A percentile compares a stretch with the other conserved stretches of the same genome.
These are phyloP conservation scores for Calidris pugnax DNA, from an alignment of 2,113 vertebrate genomes.

Conservation along the genomic window DNA sequence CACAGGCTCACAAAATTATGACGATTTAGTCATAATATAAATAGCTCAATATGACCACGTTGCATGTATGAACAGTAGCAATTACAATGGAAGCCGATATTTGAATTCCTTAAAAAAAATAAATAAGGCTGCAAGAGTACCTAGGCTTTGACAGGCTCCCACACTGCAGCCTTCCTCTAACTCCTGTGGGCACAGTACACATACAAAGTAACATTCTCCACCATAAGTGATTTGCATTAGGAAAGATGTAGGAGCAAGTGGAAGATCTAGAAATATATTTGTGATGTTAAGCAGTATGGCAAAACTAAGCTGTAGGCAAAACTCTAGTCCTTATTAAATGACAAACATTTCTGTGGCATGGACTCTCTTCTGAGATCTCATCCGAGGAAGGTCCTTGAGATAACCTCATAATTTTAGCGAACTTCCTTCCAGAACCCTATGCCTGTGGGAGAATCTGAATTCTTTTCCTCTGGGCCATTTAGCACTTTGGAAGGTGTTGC, in stretches of 20 bases:
- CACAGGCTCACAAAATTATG: neutral
- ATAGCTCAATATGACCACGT: neutral
- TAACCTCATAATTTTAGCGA: neutral
- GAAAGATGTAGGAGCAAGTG: neutral
- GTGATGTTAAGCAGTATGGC: neutral
- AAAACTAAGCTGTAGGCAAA: neutral
- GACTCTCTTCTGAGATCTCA: neutral
- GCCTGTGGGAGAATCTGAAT: neutral
- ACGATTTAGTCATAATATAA: neutral
- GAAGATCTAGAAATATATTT: neutral
- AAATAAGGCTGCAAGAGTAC: neutral
- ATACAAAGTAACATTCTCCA: neutral
- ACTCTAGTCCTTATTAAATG: neutral
- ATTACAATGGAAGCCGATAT: neutral
- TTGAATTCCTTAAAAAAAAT: neutral
- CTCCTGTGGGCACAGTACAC: neutral
- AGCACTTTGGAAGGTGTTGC: neutral
- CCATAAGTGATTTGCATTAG: neutral
- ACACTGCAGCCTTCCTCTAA: neutral
- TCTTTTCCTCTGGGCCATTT: neutral
- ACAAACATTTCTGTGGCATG: neutral
- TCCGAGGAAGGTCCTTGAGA: neutral
- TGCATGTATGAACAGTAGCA: neutral
- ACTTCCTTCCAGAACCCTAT: neutral
- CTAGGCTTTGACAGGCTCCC: neutral